Evolutionary conservation across 2,797 vertebrate species (phyloP), one percentile per base, ranked within the genome.

Genomic region (Etheostoma perlongum): DNA sequence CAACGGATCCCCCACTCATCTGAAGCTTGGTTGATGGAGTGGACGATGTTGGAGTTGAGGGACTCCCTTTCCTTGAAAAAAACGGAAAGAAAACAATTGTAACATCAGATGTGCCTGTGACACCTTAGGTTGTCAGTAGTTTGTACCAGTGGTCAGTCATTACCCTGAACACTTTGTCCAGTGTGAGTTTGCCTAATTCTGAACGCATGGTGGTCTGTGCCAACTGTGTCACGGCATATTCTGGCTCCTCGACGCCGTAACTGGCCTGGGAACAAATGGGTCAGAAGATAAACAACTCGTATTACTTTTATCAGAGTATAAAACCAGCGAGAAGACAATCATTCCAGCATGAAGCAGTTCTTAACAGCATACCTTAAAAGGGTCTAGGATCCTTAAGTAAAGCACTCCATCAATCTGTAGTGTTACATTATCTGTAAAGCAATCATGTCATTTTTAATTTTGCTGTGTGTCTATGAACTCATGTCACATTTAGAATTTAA

Each of bases 191-290:
- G 74, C 98, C 98, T 44, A 99, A 93, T 86, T 99, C 98, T 3
- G 98, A 99, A 64, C 98, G 95, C 98, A 99, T 99, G 67, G 97
- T 99, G 52, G 98, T 99, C 93, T 99, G 98, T 25, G 98, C 98
- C 74, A 99, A 86, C 89, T 99, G 98, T 0, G 98, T 99, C 76
- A 99, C 98, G 0, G 98, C 98, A 0, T 99, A 99, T 60, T 99
- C 98, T 0, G 98, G 98, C 82, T 99, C 97, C 85, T 99, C 98
- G 15, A 99, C 98, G 5, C 98, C 98, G 0, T 99, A 99, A 84
- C 98, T 99, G 70, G 98, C 97, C 98, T 99, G 85, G n/a, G 12
- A 87, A 78, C 18, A 44, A 49, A 61, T 4, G 0, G 11, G 25
- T 61, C 1, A 63, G 36, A 1, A 52, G 2, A 61, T 11, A 6